These are phyloP conservation scores for Drosophila insularis DNA, from an alignment of 1,140 invertebrate species.

Conservation along the genomic window DNA sequence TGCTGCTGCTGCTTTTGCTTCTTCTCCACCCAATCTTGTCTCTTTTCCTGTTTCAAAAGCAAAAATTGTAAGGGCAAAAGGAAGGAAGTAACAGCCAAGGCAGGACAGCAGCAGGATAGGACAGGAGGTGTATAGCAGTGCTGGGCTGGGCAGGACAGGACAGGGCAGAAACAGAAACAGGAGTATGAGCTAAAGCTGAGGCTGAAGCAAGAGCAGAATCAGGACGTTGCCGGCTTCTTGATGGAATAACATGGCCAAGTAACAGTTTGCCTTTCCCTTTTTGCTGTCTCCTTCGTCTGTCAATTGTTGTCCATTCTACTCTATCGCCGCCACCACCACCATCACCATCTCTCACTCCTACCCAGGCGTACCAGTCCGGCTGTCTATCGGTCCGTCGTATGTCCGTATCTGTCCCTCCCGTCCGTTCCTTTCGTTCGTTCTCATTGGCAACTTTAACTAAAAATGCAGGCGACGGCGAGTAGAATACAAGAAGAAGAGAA, in stretches of 20 bases:
- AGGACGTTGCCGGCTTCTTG: constrained; percentile 57
- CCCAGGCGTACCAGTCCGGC: background rate
- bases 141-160: constrained; percentile 40
- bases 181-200: background rate
- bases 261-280: constrained; percentile 62
- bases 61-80: constrained; percentile 65
- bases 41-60: constrained; percentile 53
- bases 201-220: background rate
- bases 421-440: background rate
- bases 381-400: background rate
- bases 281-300: constrained; percentile 51
- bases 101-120: constrained; percentile 27
- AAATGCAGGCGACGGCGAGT: constrained; percentile 60
- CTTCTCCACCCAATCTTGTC: constrained; percentile 11
- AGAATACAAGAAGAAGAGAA: constrained; percentile 49
- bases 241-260: constrained; percentile 79
- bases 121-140: constrained; percentile 29
- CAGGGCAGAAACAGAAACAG: constrained; percentile 24
- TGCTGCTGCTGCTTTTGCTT: background rate
- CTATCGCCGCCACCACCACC: background rate
- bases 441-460: constrained; percentile 44
- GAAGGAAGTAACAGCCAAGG: constrained; percentile 51
- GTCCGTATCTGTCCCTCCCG: constrained; percentile 16
- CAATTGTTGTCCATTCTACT: constrained; percentile 65
- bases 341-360: background rate